Conservation (phyloP, 2,113 vertebrate species). For the Triplophysa dalaica region DNA sequence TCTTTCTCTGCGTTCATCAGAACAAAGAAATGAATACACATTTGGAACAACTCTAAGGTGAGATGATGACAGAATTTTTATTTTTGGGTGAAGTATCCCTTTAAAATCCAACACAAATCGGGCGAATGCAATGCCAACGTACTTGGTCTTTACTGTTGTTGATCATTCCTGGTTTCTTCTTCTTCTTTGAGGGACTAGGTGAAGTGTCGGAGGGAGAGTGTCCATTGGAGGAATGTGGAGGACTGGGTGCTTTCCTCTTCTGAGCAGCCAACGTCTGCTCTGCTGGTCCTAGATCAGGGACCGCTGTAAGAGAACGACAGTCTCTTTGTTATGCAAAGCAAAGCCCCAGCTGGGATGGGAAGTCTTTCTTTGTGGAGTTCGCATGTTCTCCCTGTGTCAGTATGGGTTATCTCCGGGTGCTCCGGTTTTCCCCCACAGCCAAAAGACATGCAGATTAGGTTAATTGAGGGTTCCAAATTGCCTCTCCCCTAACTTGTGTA, state of each 20-base stretch:
- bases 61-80: too few relatives aligned
- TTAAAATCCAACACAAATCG: neutral
- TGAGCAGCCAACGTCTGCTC: constrained; percentile 81
- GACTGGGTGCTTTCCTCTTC: constrained; percentile 93
- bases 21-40: too few relatives aligned
- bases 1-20: too few relatives aligned
- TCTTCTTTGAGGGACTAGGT: constrained; percentile 94
- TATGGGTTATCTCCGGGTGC: too few relatives aligned
- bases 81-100: too few relatives aligned
- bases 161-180: constrained; percentile 95
- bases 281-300: constrained; percentile 85
- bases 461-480: too few relatives aligned
- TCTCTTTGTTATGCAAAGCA: constrained; percentile 20
- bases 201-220: constrained; percentile 93
- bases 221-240: constrained; percentile 95
- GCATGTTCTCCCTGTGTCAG: too few relatives aligned
- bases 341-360: neutral
- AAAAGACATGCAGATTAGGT: too few relatives aligned
- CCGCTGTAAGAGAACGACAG: constrained; percentile 57
- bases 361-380: too few relatives aligned
- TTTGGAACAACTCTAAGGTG: too few relatives aligned
- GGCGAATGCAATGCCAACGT: constrained; percentile 42
- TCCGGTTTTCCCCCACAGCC: too few relatives aligned
- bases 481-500: too few relatives aligned
- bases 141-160: constrained; percentile 95